These are phyloP conservation scores for Ferrisia virgata DNA, from an alignment of 2,888 invertebrate species.

Conservation along the genomic window DNA sequence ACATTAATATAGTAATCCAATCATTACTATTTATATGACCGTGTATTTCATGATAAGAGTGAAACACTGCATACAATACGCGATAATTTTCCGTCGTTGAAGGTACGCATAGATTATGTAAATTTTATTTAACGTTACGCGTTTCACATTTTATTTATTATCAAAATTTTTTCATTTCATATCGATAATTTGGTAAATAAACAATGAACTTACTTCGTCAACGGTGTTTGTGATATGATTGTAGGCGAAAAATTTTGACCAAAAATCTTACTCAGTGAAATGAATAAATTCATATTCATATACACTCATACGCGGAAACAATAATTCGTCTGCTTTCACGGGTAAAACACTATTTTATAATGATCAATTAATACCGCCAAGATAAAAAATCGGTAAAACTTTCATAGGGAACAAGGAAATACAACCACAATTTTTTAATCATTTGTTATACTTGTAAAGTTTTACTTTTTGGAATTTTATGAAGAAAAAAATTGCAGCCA, in stretches of 20 bases:
- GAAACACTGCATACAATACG: neutral
- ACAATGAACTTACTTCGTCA: neutral
- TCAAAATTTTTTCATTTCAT: neutral
- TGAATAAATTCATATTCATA: constrained; percentile 18
- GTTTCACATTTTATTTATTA: neutral
- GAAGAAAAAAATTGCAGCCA: constrained; percentile 24
- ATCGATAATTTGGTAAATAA: neutral
- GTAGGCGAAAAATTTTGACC: neutral
- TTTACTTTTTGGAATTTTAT: constrained; percentile 21
- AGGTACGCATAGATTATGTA: neutral
- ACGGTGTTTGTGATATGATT: neutral
- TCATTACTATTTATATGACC: neutral
- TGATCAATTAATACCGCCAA: neutral
- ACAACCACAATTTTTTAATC: neutral
- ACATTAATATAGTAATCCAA: neutral
- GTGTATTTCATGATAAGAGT: neutral
- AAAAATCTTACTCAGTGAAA: neutral
- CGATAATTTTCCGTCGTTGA: neutral
- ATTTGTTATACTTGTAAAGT: neutral
- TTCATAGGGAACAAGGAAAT: neutral
- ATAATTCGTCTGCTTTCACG: neutral
- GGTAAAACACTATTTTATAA: neutral
- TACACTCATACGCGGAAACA: neutral
- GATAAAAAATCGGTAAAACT: neutral
- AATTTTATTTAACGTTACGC: neutral